These are phyloP conservation scores for Globicephala melas DNA, from an alignment of 2,113 vertebrate species.

Conservation along the genomic window DNA sequence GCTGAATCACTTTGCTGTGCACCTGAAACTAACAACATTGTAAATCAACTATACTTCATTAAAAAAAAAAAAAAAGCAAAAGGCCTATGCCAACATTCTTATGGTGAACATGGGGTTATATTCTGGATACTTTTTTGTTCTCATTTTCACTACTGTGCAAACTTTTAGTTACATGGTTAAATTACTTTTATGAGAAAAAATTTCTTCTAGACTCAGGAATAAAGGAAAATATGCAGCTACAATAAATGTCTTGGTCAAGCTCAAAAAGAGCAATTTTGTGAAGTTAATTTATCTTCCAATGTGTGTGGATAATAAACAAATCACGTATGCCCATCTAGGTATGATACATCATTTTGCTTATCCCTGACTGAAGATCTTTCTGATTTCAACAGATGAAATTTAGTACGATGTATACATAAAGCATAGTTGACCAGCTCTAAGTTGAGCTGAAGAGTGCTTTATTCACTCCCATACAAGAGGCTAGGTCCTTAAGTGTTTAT, in stretches of 20 bases:
- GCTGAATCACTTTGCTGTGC: background rate
- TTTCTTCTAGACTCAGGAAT: background rate
- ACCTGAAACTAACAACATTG: background rate
- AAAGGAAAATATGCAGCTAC: background rate
- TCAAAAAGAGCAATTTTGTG: constrained; percentile 23
- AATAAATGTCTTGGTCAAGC: background rate
- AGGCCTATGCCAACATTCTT: background rate
- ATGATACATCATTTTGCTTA: background rate
- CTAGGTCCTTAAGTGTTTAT: background rate
- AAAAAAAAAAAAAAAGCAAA: background rate
- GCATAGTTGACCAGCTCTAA: background rate
- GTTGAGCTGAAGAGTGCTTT: background rate
- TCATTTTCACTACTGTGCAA: background rate
- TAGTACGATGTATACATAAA: background rate
- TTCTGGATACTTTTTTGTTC: background rate
- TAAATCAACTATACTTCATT: background rate
- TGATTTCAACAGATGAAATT: background rate
- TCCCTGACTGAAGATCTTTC: background rate
- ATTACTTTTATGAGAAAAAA: background rate
- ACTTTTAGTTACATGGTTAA: background rate
- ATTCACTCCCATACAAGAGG: background rate
- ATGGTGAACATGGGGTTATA: background rate
- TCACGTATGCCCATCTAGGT: background rate
- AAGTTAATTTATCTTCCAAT: background rate
- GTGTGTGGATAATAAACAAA: constrained; percentile 5